Conservation (phyloP, 2,113 vertebrate species). For the Malurus elegans region DNA sequence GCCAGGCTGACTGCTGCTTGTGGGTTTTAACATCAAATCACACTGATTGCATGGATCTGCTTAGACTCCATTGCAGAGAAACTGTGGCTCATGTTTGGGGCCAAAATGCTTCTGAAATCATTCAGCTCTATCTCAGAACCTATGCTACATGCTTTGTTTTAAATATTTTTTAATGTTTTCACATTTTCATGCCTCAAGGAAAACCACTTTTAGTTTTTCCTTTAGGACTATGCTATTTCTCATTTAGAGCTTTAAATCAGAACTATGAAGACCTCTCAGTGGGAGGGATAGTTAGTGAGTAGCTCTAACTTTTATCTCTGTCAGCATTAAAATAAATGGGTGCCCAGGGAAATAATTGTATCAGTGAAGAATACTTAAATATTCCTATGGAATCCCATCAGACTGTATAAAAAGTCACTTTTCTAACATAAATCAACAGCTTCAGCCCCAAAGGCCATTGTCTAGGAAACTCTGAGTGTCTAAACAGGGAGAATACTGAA, state of each 20-base stretch:
- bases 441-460: not conserved
- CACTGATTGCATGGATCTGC: not conserved
- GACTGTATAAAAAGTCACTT: not conserved
- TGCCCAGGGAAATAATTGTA: not conserved
- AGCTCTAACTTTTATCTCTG: not conserved
- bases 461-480: not conserved
- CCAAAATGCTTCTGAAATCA: not conserved
- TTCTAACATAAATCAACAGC: not conserved
- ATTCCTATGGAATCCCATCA: not conserved
- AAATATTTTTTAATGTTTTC: not conserved
- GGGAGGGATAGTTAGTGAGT: not conserved
- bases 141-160: not conserved
- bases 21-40: not conserved
- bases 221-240: not conserved
- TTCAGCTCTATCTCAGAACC: not conserved
- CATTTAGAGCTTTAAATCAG: not conserved
- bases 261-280: not conserved
- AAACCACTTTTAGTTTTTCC: not conserved
- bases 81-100: not conserved
- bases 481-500: not conserved
- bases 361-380: not conserved
- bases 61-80: not conserved
- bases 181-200: not conserved
- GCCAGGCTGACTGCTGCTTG: not conserved
- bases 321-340: not conserved